These are phyloP conservation scores for Babylonia areolata DNA, from an alignment of 1,140 invertebrate genomes.

Conservation along the genomic window DNA sequence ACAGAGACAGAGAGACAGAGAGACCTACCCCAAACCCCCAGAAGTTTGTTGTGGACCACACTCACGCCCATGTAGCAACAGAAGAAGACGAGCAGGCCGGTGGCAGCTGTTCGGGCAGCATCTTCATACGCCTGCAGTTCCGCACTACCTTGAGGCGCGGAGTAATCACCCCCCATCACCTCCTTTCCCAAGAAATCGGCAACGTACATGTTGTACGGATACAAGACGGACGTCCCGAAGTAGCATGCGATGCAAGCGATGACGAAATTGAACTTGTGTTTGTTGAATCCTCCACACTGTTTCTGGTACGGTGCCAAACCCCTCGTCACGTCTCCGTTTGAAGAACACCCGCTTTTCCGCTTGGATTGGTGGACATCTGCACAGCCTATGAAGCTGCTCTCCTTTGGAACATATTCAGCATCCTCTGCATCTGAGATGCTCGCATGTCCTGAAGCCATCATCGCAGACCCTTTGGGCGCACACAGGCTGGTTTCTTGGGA, in stretches of 20 bases:
- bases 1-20: constrained; percentile 3
- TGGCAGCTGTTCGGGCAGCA: background rate
- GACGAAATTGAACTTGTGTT: background rate
- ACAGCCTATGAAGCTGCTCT: too few relatives aligned
- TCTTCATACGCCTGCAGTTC: constrained; percentile 13
- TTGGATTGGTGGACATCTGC: too few relatives aligned
- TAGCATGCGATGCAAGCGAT: background rate
- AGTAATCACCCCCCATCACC: background rate
- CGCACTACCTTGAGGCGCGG: background rate
- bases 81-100: background rate
- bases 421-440: too few relatives aligned
- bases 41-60: background rate
- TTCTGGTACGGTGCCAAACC: too few relatives aligned
- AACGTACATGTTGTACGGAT: constrained; percentile 13
- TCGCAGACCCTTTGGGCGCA: too few relatives aligned
- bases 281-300: background rate
- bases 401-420: too few relatives aligned
- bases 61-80: background rate
- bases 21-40: background rate
- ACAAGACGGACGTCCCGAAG: background rate
- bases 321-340: too few relatives aligned
- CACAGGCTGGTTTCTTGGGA: too few relatives aligned
- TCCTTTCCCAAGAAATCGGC: background rate
- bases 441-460: too few relatives aligned
- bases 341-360: too few relatives aligned